phyloP scores from a whole-genome alignment of 2,113 vertebrate species.

The Brachirus orientalis region DNA sequence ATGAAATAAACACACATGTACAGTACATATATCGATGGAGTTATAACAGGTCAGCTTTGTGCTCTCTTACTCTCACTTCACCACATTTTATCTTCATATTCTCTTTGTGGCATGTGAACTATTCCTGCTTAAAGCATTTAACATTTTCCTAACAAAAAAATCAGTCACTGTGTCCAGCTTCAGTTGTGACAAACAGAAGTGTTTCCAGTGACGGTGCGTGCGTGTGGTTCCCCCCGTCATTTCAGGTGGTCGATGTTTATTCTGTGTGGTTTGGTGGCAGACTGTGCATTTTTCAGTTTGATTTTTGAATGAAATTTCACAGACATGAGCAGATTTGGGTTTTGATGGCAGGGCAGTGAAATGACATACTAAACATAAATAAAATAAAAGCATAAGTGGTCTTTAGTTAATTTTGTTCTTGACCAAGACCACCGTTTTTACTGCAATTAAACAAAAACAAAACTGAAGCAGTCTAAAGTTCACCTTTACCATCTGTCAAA shows the following conservation, averaged over 20 bases:
- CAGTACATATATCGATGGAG: too few relatives aligned
- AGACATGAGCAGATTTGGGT: too few relatives aligned
- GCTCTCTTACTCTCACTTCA: not conserved
- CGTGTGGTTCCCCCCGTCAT: conserved; percentile 30
- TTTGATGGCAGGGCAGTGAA: too few relatives aligned
- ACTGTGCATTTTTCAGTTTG: too few relatives aligned
- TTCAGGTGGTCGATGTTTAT: conserved; percentile 36
- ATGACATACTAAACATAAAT: not conserved
- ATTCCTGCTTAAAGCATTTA: conserved; percentile 50
- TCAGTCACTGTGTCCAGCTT: conserved; percentile 18
- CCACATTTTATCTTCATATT: conserved; percentile 27
- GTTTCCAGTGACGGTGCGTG: conserved; percentile 20
- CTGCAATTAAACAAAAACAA: conserved; percentile 15
- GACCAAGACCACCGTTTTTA: not conserved
- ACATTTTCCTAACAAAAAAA: conserved; percentile 11
- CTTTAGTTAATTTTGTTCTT: conserved; percentile 3
- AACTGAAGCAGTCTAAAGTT: not conserved
- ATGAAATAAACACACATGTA: too few relatives aligned
- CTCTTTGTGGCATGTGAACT: conserved; percentile 34
- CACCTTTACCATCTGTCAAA: conserved; percentile 4
- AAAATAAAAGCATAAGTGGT: not conserved
- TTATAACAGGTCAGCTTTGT: not conserved
- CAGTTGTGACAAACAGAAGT: too few relatives aligned
- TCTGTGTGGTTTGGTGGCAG: conserved; percentile 34
- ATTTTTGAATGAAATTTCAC: too few relatives aligned